Evolutionary conservation across 2,113 vertebrate species (phyloP).

Genomic region (Myrmecobius fasciatus): DNA sequence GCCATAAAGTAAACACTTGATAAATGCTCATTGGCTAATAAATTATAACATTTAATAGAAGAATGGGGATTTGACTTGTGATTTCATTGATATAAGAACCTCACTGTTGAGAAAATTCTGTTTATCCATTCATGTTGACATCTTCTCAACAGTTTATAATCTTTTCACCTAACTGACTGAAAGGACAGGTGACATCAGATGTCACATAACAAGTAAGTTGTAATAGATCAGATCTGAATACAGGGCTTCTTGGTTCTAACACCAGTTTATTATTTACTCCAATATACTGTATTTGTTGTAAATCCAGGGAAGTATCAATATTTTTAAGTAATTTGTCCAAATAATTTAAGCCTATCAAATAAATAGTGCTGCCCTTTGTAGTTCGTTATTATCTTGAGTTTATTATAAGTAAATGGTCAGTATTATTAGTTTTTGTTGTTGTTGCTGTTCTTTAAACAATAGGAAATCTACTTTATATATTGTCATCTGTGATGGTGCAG

Average conservation of each 20-base stretch:
- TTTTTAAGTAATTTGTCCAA: not conserved
- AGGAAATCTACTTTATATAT: not conserved
- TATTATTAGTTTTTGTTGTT: not conserved
- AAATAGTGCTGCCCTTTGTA: not conserved
- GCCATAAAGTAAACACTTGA: not conserved
- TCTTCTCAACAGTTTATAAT: not conserved
- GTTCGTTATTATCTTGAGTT: not conserved
- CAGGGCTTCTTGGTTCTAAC: not conserved
- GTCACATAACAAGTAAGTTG: not conserved
- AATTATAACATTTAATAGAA: not conserved
- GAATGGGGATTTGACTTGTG: not conserved
- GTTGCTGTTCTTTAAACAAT: not conserved
- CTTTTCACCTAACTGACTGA: not conserved
- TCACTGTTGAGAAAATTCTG: not conserved
- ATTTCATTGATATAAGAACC: not conserved
- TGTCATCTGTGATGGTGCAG: not conserved
- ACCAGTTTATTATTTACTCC: not conserved
- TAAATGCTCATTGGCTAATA: constrained; percentile 10
- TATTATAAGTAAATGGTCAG: not conserved
- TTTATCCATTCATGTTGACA: not conserved
- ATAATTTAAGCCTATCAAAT: not conserved
- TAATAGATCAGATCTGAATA: not conserved
- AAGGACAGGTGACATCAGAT: not conserved
- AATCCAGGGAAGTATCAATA: not conserved
- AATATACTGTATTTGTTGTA: not conserved